These are phyloP conservation scores for Trypoxylon attenuatum DNA, from an alignment of 2,888 invertebrate genomes.

Conservation along the genomic window DNA sequence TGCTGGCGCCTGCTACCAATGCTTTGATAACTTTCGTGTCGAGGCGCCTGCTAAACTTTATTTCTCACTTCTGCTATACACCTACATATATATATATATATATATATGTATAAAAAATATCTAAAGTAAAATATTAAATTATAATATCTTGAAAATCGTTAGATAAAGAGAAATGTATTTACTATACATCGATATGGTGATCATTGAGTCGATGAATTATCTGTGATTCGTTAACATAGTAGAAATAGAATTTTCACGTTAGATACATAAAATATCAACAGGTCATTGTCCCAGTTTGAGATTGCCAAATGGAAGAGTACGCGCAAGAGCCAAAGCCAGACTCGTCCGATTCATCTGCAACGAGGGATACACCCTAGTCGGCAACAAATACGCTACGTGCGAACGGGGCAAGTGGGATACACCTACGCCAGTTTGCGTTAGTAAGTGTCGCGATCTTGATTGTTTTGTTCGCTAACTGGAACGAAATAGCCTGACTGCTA, in stretches of 20 bases:
- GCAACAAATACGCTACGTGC: conserved; percentile 84
- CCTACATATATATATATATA: too few relatives aligned
- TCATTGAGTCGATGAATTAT: neutral
- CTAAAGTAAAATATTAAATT: too few relatives aligned
- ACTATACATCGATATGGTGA: neutral
- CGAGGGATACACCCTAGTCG: conserved; percentile 79
- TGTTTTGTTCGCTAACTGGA: too few relatives aligned
- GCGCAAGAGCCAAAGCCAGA: conserved; percentile 75
- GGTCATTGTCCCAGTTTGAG: conserved; percentile 71
- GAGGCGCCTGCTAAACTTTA: too few relatives aligned
- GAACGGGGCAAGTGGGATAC: conserved; percentile 83
- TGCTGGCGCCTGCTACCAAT: too few relatives aligned
- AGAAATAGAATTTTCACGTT: neutral
- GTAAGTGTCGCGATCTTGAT: too few relatives aligned
- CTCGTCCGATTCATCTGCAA: conserved; percentile 80
- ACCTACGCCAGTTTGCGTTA: conserved; percentile 82
- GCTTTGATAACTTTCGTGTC: too few relatives aligned
- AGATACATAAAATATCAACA: conserved; percentile 18
- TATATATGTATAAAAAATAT: too few relatives aligned
- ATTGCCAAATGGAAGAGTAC: conserved; percentile 76
- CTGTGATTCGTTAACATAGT: neutral
- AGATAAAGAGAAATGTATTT: neutral
- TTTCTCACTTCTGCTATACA: too few relatives aligned
- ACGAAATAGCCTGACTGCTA: too few relatives aligned
- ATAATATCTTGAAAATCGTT: too few relatives aligned